Percentiles rank a stretch among this genome's conserved stretches.
Conservation (phyloP, 2,113 vertebrate genomes). For the Syrmaticus mikado region DNA sequence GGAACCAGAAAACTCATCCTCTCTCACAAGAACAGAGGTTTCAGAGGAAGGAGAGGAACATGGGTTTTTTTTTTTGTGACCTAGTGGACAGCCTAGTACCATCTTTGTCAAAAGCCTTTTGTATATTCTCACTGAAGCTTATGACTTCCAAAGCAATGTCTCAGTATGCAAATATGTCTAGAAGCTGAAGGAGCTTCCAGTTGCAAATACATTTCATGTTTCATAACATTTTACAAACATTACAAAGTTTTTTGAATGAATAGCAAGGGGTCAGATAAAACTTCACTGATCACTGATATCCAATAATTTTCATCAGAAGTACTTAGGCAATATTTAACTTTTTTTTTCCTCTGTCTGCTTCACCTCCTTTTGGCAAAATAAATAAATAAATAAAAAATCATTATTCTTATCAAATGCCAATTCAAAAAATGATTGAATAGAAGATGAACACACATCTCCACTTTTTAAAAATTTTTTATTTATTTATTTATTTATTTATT, state of each 20-base stretch:
- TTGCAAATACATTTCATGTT: neutral
- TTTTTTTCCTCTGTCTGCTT: neutral
- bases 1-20: neutral
- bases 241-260: neutral
- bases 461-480: neutral
- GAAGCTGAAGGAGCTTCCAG: neutral
- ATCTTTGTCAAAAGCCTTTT: neutral
- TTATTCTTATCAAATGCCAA: neutral
- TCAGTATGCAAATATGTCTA: neutral
- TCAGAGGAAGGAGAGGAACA: neutral
- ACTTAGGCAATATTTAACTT: neutral
- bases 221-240: neutral
- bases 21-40: neutral
- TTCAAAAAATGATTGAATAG: neutral
- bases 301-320: neutral
- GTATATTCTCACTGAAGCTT: neutral
- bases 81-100: accelerated
- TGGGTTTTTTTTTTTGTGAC: neutral
- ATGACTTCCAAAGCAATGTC: neutral
- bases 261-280: neutral
- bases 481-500: too few species aligned
- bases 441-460: neutral
- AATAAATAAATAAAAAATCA: too few species aligned
- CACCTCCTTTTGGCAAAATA: neutral
- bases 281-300: neutral